Percentiles rank a stretch among this genome's conserved stretches.
Conservation (phyloP, 2,113 vertebrate genomes). For the Cryptotis parvus region DNA sequence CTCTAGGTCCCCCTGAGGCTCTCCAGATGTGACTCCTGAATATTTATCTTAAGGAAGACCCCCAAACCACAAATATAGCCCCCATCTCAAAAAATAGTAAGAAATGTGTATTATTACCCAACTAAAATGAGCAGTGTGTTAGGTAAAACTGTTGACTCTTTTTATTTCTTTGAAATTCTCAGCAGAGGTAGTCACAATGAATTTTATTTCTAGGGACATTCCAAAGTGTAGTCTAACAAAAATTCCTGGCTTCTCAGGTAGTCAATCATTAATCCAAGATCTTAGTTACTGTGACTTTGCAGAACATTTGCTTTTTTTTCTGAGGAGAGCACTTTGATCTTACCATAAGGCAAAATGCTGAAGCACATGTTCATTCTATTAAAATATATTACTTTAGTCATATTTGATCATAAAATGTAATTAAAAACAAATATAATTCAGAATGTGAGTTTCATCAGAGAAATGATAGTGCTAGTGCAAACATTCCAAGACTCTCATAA, state of each 20-base stretch:
- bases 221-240: not conserved
- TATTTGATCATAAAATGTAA: not conserved
- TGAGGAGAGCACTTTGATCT: not conserved
- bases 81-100: too few species aligned
- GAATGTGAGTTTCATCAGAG: not conserved
- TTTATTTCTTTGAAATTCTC: not conserved
- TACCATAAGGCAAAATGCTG: not conserved
- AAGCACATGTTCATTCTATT: not conserved
- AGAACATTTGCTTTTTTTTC: constrained; percentile 41
- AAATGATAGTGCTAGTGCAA: not conserved
- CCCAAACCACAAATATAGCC: too few species aligned
- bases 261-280: not conserved
- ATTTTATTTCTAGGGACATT: not conserved
- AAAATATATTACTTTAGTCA: constrained; percentile 6
- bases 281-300: not conserved
- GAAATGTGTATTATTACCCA: not conserved
- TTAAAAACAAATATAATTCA: not conserved
- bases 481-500: not conserved
- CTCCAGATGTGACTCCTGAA: too few species aligned
- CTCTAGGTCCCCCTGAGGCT: too few species aligned
- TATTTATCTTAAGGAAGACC: too few species aligned
- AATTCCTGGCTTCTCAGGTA: not conserved
- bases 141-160: not conserved
- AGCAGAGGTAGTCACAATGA: not conserved
- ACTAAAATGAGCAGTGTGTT: not conserved